Conservation (phyloP, 2,888 invertebrate genomes). For the Lissocephala sabroskyi region DNA sequence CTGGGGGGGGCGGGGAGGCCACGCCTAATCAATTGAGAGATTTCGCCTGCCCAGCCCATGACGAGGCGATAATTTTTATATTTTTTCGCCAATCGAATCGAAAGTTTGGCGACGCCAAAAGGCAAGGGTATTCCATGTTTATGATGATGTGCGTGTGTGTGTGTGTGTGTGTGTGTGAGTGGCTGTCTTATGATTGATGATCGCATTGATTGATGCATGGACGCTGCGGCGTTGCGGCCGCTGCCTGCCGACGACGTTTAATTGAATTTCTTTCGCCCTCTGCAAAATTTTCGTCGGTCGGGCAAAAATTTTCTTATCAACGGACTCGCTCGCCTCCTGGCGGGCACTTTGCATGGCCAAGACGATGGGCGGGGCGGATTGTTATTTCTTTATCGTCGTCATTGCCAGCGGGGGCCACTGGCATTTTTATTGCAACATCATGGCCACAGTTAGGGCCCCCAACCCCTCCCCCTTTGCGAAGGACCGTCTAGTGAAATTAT, state of each 20-base stretch:
- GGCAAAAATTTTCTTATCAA: slow-evolving; percentile 42
- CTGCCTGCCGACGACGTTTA: slow-evolving; percentile 36
- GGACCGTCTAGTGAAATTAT: neutral
- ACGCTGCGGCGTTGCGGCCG: slow-evolving; percentile 38
- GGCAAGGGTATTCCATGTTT: neutral
- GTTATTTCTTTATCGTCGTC: no score
- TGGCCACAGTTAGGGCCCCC: slow-evolving; percentile 22
- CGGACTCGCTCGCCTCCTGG: slow-evolving; percentile 6
- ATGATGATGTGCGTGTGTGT: slow-evolving; percentile 2
- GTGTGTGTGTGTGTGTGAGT: slow-evolving; percentile 13
- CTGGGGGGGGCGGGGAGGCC: no score
- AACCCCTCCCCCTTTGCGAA: neutral
- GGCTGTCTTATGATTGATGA: slow-evolving; percentile 52
- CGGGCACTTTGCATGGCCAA: no score
- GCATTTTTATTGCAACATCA: slow-evolving; percentile 61
- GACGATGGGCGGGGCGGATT: no score
- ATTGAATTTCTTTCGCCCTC: slow-evolving; percentile 43
- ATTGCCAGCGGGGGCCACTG: no score
- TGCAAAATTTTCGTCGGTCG: neutral
- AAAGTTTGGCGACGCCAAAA: no score
- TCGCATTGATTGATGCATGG: slow-evolving; percentile 60
- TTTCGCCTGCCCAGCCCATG: no score
- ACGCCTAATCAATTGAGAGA: no score
- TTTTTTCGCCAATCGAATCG: no score
- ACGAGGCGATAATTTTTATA: no score